Conservation (phyloP, 2,888 invertebrate genomes). For the Aricia artaxerxes region DNA sequence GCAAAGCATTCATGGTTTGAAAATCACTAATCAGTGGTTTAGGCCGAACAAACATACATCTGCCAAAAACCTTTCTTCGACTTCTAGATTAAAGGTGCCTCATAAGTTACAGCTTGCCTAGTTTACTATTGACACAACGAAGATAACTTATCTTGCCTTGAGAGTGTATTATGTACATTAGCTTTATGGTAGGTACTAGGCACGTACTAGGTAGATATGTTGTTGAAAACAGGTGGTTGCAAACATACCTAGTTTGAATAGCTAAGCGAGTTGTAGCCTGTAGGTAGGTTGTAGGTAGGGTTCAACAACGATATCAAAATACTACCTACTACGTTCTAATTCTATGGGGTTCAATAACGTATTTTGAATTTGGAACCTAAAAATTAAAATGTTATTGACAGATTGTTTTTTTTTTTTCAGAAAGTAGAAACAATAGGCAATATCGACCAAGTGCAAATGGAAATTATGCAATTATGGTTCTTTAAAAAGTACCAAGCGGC, state of each 20-base stretch:
- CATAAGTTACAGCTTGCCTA: background rate
- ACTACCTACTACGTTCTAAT: no score
- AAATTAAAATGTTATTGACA: no score
- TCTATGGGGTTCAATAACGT: background rate
- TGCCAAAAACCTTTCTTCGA: background rate
- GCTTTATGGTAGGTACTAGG: background rate
- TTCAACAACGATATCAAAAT: background rate
- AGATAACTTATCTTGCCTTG: constrained; percentile 16
- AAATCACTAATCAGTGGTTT: no score
- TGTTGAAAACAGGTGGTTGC: constrained; percentile 5
- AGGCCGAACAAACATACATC: no score
- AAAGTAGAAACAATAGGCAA: no score
- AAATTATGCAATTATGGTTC: no score
- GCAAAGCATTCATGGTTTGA: no score
- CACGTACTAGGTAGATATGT: background rate
- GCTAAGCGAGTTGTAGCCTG: background rate
- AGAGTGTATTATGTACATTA: background rate
- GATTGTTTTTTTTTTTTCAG: no score
- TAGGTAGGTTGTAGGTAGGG: background rate
- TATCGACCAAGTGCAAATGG: no score
- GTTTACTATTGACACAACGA: background rate
- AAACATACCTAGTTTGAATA: background rate
- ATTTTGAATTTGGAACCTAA: no score
- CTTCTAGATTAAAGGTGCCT: background rate
- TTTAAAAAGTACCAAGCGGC: no score